A percentile compares a stretch with the other conserved stretches of the same genome.
These are phyloP conservation scores for Drosophila neotestacea DNA, from an alignment of 2,888 invertebrate genomes.

Conservation along the genomic window DNA sequence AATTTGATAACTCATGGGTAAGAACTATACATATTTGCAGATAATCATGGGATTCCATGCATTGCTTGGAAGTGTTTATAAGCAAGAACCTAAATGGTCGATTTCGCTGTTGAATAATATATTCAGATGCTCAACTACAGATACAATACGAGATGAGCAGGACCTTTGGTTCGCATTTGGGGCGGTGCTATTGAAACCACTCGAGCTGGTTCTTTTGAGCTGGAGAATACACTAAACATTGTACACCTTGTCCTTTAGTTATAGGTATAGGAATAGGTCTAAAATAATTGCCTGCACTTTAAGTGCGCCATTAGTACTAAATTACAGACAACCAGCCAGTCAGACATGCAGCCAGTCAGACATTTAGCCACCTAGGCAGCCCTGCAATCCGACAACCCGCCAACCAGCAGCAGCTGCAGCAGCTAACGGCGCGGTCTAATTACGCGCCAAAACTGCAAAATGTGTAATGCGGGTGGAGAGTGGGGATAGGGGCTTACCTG, in stretches of 20 bases:
- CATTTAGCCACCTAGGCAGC: not conserved
- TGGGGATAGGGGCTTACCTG: slow-evolving; percentile 33
- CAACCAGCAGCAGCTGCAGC: slow-evolving; percentile 21
- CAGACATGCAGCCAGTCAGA: slow-evolving; percentile 18
- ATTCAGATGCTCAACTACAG: not conserved
- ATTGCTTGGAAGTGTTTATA: too few relatives aligned
- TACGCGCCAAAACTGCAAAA: slow-evolving; percentile 68
- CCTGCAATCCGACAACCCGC: slow-evolving; percentile 38
- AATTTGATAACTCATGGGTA: too few relatives aligned
- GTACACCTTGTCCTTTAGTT: slow-evolving; percentile 31
- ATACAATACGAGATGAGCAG: slow-evolving; percentile 22
- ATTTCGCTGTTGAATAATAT: not conserved
- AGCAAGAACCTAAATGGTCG: not conserved
- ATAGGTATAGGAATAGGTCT: slow-evolving; percentile 54
- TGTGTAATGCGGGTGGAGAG: slow-evolving; percentile 10
- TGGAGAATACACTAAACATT: slow-evolving; percentile 20
- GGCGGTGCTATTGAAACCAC: slow-evolving; percentile 43
- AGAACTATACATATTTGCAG: too few relatives aligned
- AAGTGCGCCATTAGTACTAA: slow-evolving; percentile 78
- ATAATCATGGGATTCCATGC: too few relatives aligned
- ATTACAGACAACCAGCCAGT: slow-evolving; percentile 66
- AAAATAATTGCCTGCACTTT: slow-evolving; percentile 76
- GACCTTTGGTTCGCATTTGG: slow-evolving; percentile 13
- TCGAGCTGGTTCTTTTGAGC: slow-evolving; percentile 53
- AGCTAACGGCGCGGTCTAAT: slow-evolving; percentile 75